Base-by-base conservation (phyloP, 2,888 invertebrate genomes). In the Coecobrya sp. region DNA sequence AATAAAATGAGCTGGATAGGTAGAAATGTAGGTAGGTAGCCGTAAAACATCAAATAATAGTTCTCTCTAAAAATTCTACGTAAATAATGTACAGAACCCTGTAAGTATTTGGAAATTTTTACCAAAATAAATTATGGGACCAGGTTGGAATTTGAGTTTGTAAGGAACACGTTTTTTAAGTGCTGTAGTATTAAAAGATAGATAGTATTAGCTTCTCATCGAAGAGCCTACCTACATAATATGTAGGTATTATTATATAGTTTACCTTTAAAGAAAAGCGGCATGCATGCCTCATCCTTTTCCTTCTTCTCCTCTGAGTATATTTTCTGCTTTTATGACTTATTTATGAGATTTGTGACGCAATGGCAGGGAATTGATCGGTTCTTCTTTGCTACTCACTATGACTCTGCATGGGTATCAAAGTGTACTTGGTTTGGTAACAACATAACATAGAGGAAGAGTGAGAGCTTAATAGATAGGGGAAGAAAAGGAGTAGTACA, bases 281-380 rank as follows among this genome's bases (percentile, higher is more conserved):
- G 19, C 19, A n/a, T 62, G 62, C 11, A 22, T 65, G 10, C 27
- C 22, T 65, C 76, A 0, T 42, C 76, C 45, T 49, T 52, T 49
- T 16, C 27, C 25, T 19, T 59, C 73, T 65, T 52, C 59, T 76
- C 36, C 59, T 76, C 11, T 84, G 85, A 49, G 84, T 25, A 87
- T 22, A 62, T 76, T 76, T 89, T 70, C 30, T 62, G 25, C 76
- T 90, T 90, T 90, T 90, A 90, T 90, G 90, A 90, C 90, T 90
- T 90, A 90, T 90, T 90, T 90, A 90, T 90, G 90, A 90, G 90
- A 86, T 86, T 90, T 86, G 90, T 90, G 90, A 90, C 90, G 90
- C 90, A 86, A 90, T 86, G 85, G 65, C 42, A 68, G 86, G n/a
- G 65, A 89, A 89, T 89, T 89, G 86, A 90, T 90, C 90, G 90